Base-by-base conservation (phyloP, 2,888 invertebrate species). In the Caenorhabditis japonica region DNA sequence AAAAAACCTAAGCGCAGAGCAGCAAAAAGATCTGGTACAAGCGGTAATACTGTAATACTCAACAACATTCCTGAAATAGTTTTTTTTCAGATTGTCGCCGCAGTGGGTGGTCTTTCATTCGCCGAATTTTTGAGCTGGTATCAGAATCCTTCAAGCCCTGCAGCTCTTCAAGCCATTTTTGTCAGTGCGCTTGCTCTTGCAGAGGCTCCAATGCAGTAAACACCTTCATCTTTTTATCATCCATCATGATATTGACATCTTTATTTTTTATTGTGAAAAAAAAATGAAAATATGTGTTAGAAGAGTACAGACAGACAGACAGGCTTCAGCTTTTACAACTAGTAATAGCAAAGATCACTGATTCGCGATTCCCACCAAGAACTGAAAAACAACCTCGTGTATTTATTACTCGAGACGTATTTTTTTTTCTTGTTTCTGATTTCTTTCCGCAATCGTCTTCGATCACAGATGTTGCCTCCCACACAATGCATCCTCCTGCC, bases 381-480 rank as follows among this genome's bases (percentile, higher is more conserved):
- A n/a, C n/a, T n/a, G n/a, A n/a, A n/a, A n/a, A n/a, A n/a, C n/a
- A n/a, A n/a, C n/a, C n/a, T n/a, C n/a, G n/a, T n/a, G n/a, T n/a
- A n/a, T n/a, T n/a, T n/a, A n/a, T n/a, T n/a, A n/a, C n/a, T n/a
- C n/a, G n/a, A n/a, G n/a, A n/a, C n/a, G n/a, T n/a, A n/a, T n/a
- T n/a, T n/a, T n/a, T n/a, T n/a, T n/a, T n/a, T n/a, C n/a, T 19
- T 21, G 19, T 19, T 43, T 34, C 33, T 49, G 66, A 66, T 53
- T 66, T 66, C 41, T 43, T 66, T 66, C 41, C 36, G 39, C 49
- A 49, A 64, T 64, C 56, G 56, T 43, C 66, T 47, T 49, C 47
- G 47, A 58, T 49, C 66, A 66, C 66, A 66, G 66, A 66, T 66
- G 66, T 66, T 66, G 55, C 66, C 66, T 66, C 66, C 66, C 56